Evolutionary conservation across 2,113 vertebrate species (phyloP).

Genomic region (Steatornis caripensis): DNA sequence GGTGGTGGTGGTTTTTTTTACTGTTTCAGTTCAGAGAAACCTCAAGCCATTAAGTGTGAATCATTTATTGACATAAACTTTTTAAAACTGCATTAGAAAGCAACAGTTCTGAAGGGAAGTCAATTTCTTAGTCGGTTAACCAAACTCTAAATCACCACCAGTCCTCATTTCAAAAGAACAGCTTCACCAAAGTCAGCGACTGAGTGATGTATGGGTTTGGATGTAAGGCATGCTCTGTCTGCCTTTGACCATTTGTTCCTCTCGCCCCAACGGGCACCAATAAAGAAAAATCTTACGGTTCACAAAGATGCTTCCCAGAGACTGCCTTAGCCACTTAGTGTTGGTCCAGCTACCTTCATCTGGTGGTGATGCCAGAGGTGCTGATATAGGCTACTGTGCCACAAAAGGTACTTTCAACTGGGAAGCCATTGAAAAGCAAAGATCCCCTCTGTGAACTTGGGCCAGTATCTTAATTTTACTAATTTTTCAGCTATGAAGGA

Average conservation of each 20-base stretch:
- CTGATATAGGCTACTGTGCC: not conserved
- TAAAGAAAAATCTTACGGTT: not conserved
- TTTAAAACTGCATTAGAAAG: not conserved
- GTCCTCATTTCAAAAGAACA: not conserved
- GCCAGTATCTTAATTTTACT: not conserved
- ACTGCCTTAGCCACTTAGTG: not conserved
- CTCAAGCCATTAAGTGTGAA: not conserved
- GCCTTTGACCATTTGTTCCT: not conserved
- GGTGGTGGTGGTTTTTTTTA: not conserved
- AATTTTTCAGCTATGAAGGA: not conserved
- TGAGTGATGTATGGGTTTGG: not conserved
- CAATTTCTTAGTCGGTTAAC: not conserved
- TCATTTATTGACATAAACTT: not conserved
- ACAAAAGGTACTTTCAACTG: not conserved
- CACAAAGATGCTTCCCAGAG: not conserved
- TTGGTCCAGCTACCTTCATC: not conserved
- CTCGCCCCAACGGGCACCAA: not conserved
- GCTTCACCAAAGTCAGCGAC: not conserved
- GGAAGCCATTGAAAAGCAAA: not conserved
- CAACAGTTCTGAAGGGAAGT: not conserved
- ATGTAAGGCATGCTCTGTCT: not conserved
- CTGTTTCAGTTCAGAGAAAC: not conserved
- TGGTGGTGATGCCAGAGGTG: not conserved
- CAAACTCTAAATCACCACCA: not conserved
- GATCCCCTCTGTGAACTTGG: not conserved